Evolutionary conservation across 2,113 vertebrate species (phyloP).

Genomic region (Triplophysa rosa): DNA sequence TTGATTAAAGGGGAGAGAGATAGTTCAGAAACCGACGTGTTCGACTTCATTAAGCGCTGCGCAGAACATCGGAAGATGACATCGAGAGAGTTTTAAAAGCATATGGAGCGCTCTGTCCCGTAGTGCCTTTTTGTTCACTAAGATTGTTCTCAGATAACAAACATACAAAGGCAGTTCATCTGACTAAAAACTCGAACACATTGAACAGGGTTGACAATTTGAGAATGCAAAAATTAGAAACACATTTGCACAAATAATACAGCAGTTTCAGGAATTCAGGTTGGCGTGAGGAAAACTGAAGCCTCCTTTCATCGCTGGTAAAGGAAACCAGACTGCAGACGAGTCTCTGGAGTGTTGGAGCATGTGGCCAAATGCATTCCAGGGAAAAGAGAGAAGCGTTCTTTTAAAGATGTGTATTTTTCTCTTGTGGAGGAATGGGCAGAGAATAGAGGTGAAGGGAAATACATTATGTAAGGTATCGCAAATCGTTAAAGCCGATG

Average conservation of each 20-base stretch:
- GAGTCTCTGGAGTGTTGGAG: slow-evolving; percentile 42
- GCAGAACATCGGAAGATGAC: too few species aligned
- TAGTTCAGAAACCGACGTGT: too few species aligned
- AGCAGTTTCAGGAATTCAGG: slow-evolving; percentile 46
- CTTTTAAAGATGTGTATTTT: slow-evolving; percentile 29
- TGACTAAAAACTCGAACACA: background rate
- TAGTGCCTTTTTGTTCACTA: slow-evolving; percentile 21
- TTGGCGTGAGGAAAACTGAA: slow-evolving; percentile 29
- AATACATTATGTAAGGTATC: slow-evolving; percentile 67
- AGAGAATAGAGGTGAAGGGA: slow-evolving; percentile 46
- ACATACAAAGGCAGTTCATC: background rate
- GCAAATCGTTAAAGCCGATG: slow-evolving; percentile 64
- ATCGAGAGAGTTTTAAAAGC: too few species aligned
- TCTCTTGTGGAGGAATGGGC: slow-evolving; percentile 55
- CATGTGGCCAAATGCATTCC: slow-evolving; percentile 33
- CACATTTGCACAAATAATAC: slow-evolving; percentile 48
- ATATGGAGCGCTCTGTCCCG: too few species aligned
- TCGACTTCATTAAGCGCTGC: too few species aligned
- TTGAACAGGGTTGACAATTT: slow-evolving; percentile 18
- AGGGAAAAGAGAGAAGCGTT: slow-evolving; percentile 12
- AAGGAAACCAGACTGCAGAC: slow-evolving; percentile 43
- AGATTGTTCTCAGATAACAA: background rate
- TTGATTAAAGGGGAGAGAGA: too few species aligned
- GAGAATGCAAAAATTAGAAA: slow-evolving; percentile 48
- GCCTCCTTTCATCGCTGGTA: slow-evolving; percentile 33